Conservation (phyloP, 1,140 invertebrate species). For the Gonatopus flavifemur region DNA sequence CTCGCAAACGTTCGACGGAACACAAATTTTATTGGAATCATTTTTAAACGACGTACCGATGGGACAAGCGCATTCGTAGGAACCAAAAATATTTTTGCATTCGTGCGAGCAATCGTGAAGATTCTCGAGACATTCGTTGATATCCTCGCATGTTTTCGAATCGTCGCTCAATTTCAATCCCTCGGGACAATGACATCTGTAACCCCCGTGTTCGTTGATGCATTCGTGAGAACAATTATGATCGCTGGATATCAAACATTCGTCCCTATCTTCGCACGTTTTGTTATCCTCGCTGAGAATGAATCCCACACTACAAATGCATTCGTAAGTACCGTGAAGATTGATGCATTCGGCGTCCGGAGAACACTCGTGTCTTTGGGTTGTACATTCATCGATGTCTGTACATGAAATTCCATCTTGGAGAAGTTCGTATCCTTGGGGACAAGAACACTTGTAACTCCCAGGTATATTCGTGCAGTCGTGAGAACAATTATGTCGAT, state of each 20-base stretch:
- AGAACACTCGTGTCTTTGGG: conserved; percentile 47
- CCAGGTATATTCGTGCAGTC: conserved; percentile 68
- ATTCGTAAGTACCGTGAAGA: conserved; percentile 59
- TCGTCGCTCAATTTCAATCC: conserved; percentile 62
- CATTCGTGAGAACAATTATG: conserved; percentile 64
- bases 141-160: conserved; percentile 55
- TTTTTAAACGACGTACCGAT: conserved; percentile 16
- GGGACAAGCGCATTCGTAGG: conserved; percentile 56
- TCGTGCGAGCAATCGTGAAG: conserved; percentile 57
- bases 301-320: conserved; percentile 62
- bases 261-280: conserved; percentile 61
- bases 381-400: conserved; percentile 60
- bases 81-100: conserved; percentile 62
- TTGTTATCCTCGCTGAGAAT: conserved; percentile 59
- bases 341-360: conserved; percentile 57
- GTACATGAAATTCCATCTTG: conserved; percentile 62
- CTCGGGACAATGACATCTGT: conserved; percentile 64
- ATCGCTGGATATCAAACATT: conserved; percentile 40
- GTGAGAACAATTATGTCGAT: conserved; percentile 55
- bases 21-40: neutral
- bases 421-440: conserved; percentile 61
- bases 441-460: conserved; percentile 65
- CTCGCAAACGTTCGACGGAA: conserved; percentile 5
- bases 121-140: conserved; percentile 65
- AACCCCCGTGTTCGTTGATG: conserved; percentile 66